Base-by-base conservation (phyloP, 2,113 vertebrate species). In the Axis porcinus region DNA sequence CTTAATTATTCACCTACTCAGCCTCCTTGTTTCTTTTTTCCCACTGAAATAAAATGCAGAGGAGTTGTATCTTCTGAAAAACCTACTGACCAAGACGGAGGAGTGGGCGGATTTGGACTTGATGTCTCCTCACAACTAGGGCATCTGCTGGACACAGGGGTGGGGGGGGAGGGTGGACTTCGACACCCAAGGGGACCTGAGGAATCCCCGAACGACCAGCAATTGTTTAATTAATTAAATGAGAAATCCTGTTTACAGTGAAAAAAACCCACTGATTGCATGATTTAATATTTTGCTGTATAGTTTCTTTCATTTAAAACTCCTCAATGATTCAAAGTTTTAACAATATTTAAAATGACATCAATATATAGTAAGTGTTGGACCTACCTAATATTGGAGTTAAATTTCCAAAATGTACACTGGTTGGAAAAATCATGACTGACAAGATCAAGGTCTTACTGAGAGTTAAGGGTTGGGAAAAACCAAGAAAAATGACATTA, bases 1-100 rank as follows among this genome's bases (percentile, higher is more conserved):
- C 50, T 90, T 94, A 86, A 96, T 97, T 98, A 93, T 47, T 96
- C 82, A 89, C 78, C 85, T 83, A 70, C 45, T 89, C 60, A 91
- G 36, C 86, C 33, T 95, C 52, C 28, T 67, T 76, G 43, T 19
- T 91, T 87, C 19, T 57, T 79, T 84, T 45, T 19, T 16, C 45
- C 43, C 23, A 23, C 8, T 30, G 60, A 57, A 91, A 89, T 89
- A 86, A 95, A 89, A 64, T 79, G 43, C 79, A 74, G 70, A 90
- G 36, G 30, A 96, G 28, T 43, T 76, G 83, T 94, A 64, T 92
- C 74, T 95, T 92, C 30, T 86, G 50, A 93, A 94, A 98, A 96
- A 78, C 5, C 28, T 54, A 55, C 17, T 54, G 47, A 58, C 4
- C 70, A 76, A 43, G 40, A 40, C 0, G 0, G 40, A 40, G 12